Evolutionary conservation across 2,888 invertebrate genomes (phyloP).

Genomic region (Yponomeuta plumbellus): DNA sequence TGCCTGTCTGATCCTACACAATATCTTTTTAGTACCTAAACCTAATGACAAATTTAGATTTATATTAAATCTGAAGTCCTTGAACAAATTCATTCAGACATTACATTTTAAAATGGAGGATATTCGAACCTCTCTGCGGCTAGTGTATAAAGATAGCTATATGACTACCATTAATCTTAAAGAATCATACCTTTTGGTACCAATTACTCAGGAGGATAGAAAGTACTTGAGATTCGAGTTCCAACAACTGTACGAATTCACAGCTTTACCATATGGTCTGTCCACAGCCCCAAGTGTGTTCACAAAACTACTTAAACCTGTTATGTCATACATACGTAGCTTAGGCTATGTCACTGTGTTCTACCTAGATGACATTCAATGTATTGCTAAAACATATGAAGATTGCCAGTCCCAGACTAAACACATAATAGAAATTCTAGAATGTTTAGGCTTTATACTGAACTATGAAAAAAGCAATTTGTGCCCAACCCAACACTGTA

Average conservation of each 20-base stretch:
- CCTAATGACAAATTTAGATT: constrained; percentile 18
- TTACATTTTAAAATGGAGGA: constrained; percentile 24
- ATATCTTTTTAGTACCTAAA: constrained; percentile 20
- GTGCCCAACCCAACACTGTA: constrained; percentile 17
- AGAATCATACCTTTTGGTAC: constrained; percentile 21
- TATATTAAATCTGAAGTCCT: constrained; percentile 15
- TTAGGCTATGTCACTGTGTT: not conserved
- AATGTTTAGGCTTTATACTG: constrained; percentile 20
- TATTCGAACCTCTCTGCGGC: constrained; percentile 18
- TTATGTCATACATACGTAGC: constrained; percentile 9
- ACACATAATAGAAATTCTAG: constrained; percentile 8
- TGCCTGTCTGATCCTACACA: constrained; percentile 21
- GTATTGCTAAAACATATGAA: constrained; percentile 14
- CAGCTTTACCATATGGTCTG: constrained; percentile 20
- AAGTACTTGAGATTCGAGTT: constrained; percentile 22
- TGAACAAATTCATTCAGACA: constrained; percentile 16
- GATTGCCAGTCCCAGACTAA: constrained; percentile 14
- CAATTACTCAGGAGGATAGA: constrained; percentile 14
- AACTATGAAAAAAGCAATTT: constrained; percentile 20
- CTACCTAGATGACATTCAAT: constrained; percentile 21
- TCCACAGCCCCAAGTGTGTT: constrained; percentile 21
- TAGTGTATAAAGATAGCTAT: constrained; percentile 13
- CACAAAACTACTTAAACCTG: constrained; percentile 21
- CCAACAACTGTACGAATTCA: constrained; percentile 20
- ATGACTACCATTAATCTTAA: constrained; percentile 18